A percentile compares a stretch with the other conserved stretches of the same genome.
phyloP scores from a whole-genome alignment of 2,888 invertebrate species.

The Trichopria drosophilae region DNA sequence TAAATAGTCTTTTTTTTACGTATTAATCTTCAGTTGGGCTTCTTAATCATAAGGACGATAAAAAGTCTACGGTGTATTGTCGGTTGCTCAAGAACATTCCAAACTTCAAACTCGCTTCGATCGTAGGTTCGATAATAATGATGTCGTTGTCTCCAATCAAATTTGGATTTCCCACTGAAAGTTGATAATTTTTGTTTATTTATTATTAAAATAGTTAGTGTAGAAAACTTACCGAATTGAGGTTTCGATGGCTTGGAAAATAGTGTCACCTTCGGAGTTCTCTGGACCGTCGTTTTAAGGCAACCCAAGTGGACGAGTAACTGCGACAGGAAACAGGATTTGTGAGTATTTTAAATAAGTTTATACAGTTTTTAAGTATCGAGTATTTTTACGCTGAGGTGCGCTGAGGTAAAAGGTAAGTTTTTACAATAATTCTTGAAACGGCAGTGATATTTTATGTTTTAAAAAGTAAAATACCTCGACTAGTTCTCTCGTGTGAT shows the following conservation, averaged over 20 bases:
- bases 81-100: conserved; percentile 65
- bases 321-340: conserved; percentile 52
- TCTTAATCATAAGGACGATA: conserved; percentile 40
- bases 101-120: conserved; percentile 62
- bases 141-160: conserved; percentile 61
- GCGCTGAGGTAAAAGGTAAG: no score
- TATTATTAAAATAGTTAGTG: background rate
- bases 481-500: conserved; percentile 65
- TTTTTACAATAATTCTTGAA: no score
- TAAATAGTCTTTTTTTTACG: background rate
- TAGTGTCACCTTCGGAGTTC: conserved; percentile 54
- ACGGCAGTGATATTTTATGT: no score
- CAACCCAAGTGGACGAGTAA: conserved; percentile 64
- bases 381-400: no score
- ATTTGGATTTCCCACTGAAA: conserved; percentile 56
- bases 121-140: conserved; percentile 58
- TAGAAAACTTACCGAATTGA: conserved; percentile 51
- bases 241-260: conserved; percentile 58
- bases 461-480: no score
- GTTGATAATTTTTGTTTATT: conserved; percentile 30
- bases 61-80: conserved; percentile 61
- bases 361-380: no score
- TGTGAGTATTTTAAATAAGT: no score
- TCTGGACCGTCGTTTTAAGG: conserved; percentile 57
- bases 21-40: conserved; percentile 3